Evolutionary conservation across 2,797 vertebrate genomes (phyloP).

Genomic region (Artibeus jamaicensis): DNA sequence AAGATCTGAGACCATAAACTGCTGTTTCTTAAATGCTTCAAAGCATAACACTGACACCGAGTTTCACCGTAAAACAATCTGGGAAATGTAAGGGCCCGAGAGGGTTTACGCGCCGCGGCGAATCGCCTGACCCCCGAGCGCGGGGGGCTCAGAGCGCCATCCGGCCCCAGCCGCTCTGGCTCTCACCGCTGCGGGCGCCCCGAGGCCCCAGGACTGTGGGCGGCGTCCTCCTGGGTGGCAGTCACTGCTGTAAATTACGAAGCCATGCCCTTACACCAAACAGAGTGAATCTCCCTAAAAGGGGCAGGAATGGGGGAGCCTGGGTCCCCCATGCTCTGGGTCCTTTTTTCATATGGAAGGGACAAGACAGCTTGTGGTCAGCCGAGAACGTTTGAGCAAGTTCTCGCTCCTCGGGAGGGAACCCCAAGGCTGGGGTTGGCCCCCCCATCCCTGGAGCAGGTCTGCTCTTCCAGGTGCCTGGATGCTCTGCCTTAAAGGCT

Average conservation of each 20-base stretch:
- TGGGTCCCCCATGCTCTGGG: rapidly evolving
- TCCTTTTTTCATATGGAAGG: rapidly evolving
- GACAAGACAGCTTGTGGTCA: rapidly evolving
- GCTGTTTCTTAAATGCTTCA: constrained; percentile 80
- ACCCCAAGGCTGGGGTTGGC: too few relatives aligned
- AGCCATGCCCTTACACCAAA: neutral
- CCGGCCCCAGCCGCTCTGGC: constrained; percentile 64
- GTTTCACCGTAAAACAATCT: constrained; percentile 81
- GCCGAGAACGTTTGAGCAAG: rapidly evolving
- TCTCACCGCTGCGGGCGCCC: neutral
- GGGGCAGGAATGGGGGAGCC: rapidly evolving
- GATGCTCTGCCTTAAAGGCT: rapidly evolving
- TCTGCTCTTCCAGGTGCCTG: rapidly evolving
- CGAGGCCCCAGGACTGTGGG: neutral
- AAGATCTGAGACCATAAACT: constrained; percentile 82
- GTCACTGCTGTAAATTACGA: too few relatives aligned
- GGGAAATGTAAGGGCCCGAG: constrained; percentile 74
- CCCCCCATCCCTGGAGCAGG: neutral
- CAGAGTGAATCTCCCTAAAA: neutral
- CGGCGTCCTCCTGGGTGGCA: neutral
- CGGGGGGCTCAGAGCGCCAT: constrained; percentile 68
- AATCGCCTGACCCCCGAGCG: constrained; percentile 78
- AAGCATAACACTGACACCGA: constrained; percentile 79
- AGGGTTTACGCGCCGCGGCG: constrained; percentile 78
- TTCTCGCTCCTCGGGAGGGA: rapidly evolving